Evolutionary conservation across 2,797 vertebrate species (phyloP), one percentile per base, ranked within the genome.

Genomic region (Hypotaenidia okinawae): DNA sequence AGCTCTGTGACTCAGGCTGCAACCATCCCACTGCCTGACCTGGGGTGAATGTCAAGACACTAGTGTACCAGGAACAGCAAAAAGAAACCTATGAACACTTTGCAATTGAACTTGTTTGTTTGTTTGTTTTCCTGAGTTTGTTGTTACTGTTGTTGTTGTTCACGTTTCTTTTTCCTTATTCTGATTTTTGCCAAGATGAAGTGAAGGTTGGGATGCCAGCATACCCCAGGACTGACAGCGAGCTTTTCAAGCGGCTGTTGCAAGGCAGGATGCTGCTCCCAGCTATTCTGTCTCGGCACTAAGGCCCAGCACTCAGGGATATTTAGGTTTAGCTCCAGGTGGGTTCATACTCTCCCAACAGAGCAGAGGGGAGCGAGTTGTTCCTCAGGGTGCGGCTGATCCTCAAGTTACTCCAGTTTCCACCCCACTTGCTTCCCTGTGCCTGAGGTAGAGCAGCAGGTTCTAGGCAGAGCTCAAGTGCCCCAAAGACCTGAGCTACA

Each of bases 381-480:
- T 5, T 43, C 49, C 41, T 76, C 4, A 0, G 6, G 19, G 16
- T 37, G 52, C 77, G 72, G 55, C 23, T 76, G 47, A 68, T 55
- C 15, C 41, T 62, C 63, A n/a, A 8, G 57, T 30, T 51, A 13
- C 32, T 82, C 28, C 45, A 16, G 15, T 55, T 78, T 54, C 73
- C 51, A 90, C n/a, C 13, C 6, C 35, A 18, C 21, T 22, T 84
- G 32, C 19, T 86, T 66, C 52, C 33, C 33, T 28, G 9, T 45
- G 11, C 45, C 51, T 0, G 2, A 39, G 35, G 37, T 18, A 80
- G 0, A 72, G 15, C 47, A 83, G 32, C 3, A 37, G 4, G 57
- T 90, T 78, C 84, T 63, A 57, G 83, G 69, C 45, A 54, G 25
- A 45, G 54, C 30, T 32, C 24, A 70, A 89, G 49, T 39, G 64